A percentile compares a stretch with the other conserved stretches of the same genome.
phyloP scores from a whole-genome alignment of 2,888 invertebrate genomes.

The Trissolcus brochymenae region DNA sequence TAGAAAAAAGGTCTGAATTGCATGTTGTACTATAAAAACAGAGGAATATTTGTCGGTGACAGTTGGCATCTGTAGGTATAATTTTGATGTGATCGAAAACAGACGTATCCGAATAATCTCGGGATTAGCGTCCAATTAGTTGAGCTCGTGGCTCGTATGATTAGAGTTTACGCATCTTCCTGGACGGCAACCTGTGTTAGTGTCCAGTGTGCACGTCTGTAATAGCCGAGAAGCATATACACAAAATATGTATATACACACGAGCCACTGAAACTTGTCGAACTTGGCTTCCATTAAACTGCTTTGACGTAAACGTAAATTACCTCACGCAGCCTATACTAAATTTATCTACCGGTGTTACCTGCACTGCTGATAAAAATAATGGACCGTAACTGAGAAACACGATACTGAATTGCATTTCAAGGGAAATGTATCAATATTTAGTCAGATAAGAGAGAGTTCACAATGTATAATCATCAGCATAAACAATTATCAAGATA shows the following conservation, averaged over 20 bases:
- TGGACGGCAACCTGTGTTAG: conserved; percentile 24
- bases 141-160: conserved; percentile 48
- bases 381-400: not conserved
- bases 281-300: conserved; percentile 47
- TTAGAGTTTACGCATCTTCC: conserved; percentile 53
- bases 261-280: conserved; percentile 42
- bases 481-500: too few relatives aligned
- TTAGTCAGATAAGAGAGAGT: too few relatives aligned
- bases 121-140: conserved; percentile 52
- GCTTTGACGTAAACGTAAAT: conserved; percentile 49
- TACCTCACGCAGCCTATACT: conserved; percentile 22
- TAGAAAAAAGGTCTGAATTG: too few relatives aligned
- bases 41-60: conserved; percentile 25
- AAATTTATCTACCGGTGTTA: conserved; percentile 42
- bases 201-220: conserved; percentile 33
- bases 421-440: too few relatives aligned
- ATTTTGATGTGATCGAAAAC: conserved; percentile 33
- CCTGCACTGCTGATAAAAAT: conserved; percentile 15
- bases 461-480: too few relatives aligned
- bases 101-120: conserved; percentile 48
- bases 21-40: not conserved
- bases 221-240: conserved; percentile 36
- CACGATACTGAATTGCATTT: too few relatives aligned
- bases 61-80: conserved; percentile 40
- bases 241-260: conserved; percentile 42